Conservation (phyloP, 2,888 invertebrate species). For the Meiosimyza platycephala region DNA sequence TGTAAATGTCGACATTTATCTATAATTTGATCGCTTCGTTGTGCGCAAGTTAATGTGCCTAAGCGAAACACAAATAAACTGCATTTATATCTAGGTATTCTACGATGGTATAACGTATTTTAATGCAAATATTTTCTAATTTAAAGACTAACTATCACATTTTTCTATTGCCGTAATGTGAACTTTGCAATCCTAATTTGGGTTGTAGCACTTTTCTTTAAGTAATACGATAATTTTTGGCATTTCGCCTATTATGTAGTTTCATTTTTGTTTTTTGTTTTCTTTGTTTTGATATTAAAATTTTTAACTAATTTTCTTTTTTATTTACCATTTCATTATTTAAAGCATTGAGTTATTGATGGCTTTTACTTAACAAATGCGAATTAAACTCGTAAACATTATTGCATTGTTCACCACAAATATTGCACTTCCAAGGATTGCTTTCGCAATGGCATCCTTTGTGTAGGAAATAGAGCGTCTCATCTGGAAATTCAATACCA, state of each 20-base stretch:
- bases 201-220: constrained; percentile 1
- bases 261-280: not conserved
- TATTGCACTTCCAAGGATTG: constrained; percentile 97
- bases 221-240: constrained; percentile 26
- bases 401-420: constrained; percentile 94
- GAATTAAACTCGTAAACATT: constrained; percentile 98
- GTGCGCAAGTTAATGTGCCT: no score
- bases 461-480: constrained; percentile 95
- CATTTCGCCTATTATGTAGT: constrained; percentile 19
- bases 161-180: constrained; percentile 30
- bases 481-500: constrained; percentile 94
- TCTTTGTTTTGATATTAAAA: constrained; percentile 3
- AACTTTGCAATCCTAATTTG: constrained; percentile 5
- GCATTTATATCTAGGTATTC: no score
- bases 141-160: constrained; percentile 52
- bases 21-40: no score
- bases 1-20: no score
- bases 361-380: constrained; percentile 92
- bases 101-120: constrained; percentile 5
- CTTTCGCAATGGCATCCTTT: constrained; percentile 98
- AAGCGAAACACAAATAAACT: no score
- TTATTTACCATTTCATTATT: constrained; percentile 51
- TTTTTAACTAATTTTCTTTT: constrained; percentile 1
- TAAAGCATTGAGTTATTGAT: constrained; percentile 71
- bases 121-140: constrained; percentile 26